Evolutionary conservation across 2,797 vertebrate species (phyloP).

Genomic region (Spizella passerina): DNA sequence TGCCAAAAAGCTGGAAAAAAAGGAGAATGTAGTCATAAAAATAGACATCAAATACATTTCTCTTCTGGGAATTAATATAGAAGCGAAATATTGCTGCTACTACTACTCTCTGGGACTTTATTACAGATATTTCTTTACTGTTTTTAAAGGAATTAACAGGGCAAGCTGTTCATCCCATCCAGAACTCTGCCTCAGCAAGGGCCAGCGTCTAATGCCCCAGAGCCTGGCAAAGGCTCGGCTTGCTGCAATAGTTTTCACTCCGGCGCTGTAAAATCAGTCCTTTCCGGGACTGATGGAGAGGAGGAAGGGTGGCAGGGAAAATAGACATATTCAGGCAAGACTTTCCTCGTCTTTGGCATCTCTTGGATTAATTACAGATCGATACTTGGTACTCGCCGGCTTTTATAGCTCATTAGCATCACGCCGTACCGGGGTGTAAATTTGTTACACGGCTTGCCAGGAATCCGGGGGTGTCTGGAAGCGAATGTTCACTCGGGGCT

Average conservation of each 20-base stretch:
- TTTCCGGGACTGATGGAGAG: conserved; percentile 20
- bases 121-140: neutral
- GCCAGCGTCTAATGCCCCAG: neutral
- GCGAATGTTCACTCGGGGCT: neutral
- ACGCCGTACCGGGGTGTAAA: neutral
- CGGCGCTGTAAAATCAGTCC: neutral
- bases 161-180: neutral
- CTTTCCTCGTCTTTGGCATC: neutral
- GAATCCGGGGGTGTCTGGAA: neutral
- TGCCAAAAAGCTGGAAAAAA: neutral
- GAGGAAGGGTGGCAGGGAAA: neutral
- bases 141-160: neutral
- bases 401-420: conserved; percentile 16
- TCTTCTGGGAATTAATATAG: conserved; percentile 2
- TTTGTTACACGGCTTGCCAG: neutral
- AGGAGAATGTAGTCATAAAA: conserved; percentile 14
- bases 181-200: neutral
- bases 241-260: neutral
- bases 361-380: conserved; percentile 13
- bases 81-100: neutral
- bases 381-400: neutral
- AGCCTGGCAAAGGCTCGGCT: neutral
- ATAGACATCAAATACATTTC: conserved; percentile 33
- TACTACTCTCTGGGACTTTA: neutral
- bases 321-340: neutral